phyloP scores from a whole-genome alignment of 2,888 invertebrate species.

The Tachina grossa region DNA sequence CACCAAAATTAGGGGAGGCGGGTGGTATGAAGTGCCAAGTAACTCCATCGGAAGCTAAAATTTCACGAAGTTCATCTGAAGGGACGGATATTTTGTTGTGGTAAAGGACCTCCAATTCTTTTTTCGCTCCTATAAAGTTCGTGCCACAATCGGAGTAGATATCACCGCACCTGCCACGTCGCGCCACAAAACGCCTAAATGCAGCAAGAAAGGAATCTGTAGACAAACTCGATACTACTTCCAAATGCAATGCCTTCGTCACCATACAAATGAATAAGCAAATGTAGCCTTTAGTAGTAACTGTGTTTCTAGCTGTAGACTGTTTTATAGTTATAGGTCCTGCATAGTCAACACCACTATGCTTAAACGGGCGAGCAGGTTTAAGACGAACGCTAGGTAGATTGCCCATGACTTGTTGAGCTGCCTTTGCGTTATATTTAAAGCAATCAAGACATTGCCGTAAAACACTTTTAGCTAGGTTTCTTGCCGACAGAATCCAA shows the following conservation, averaged over 20 bases:
- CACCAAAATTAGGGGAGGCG: too few species aligned
- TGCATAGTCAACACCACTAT: conserved; percentile 56
- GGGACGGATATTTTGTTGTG: background rate
- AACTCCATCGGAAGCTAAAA: background rate
- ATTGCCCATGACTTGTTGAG: conserved; percentile 42
- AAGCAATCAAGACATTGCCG: too few species aligned
- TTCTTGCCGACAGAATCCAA: too few species aligned
- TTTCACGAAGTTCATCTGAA: background rate
- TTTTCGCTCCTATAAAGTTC: background rate
- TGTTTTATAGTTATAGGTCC: conserved; percentile 14
- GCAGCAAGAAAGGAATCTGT: background rate
- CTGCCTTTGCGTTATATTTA: conserved; percentile 33
- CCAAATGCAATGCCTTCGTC: background rate
- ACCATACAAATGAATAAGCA: background rate
- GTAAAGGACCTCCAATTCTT: background rate
- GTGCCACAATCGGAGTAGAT: background rate
- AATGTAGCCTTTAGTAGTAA: background rate
- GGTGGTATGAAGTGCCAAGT: too few species aligned
- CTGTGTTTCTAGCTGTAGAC: too few species aligned
- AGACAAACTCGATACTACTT: background rate
- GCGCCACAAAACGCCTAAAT: background rate
- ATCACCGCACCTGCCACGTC: background rate
- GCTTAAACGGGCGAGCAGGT: conserved; percentile 21
- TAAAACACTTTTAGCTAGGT: too few species aligned
- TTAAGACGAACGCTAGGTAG: conserved; percentile 30